Percentiles rank a stretch among this genome's conserved stretches.
Conservation (phyloP, 2,113 vertebrate species). For the Bostrychus sinensis region DNA sequence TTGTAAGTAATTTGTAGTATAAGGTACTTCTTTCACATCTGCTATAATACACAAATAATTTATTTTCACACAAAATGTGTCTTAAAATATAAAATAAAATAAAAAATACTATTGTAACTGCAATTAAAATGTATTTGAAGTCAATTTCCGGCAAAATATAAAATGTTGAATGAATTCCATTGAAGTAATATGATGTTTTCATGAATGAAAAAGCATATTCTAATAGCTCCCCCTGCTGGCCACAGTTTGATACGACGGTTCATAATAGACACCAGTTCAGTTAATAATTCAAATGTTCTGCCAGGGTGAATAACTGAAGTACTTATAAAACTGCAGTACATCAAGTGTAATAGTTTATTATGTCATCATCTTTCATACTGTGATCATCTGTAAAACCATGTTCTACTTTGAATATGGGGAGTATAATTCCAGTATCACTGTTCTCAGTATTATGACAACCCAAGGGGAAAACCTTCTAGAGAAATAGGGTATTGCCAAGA, state of each 20-base stretch:
- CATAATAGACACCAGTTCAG: slow-evolving; percentile 5
- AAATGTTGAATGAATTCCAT: slow-evolving; percentile 52
- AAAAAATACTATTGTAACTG: not conserved
- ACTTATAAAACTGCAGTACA: slow-evolving; percentile 1
- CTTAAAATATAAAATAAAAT: too few species aligned
- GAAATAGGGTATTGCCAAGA: too few species aligned
- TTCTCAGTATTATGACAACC: not conserved
- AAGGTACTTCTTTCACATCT: too few species aligned
- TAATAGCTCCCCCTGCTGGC: slow-evolving; percentile 60
- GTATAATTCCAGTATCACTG: too few species aligned
- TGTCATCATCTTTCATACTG: not conserved
- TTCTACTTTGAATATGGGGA: too few species aligned
- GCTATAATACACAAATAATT: too few species aligned
- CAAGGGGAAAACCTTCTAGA: too few species aligned
- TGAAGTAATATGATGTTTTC: slow-evolving; percentile 20
- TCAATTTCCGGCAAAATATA: not conserved
- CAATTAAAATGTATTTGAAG: not conserved
- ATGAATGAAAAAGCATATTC: slow-evolving; percentile 53
- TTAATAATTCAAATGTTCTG: slow-evolving; percentile 31
- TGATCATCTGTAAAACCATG: not conserved
- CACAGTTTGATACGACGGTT: not conserved
- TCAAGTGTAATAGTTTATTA: slow-evolving; percentile 1
- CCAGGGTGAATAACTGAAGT: slow-evolving; percentile 8
- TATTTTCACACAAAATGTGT: too few species aligned
- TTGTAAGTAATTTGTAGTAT: too few species aligned